Percentiles rank a stretch among this genome's conserved stretches.
phyloP scores from a whole-genome alignment of 2,888 invertebrate species.

The Lordiphosa fenestrarum region DNA sequence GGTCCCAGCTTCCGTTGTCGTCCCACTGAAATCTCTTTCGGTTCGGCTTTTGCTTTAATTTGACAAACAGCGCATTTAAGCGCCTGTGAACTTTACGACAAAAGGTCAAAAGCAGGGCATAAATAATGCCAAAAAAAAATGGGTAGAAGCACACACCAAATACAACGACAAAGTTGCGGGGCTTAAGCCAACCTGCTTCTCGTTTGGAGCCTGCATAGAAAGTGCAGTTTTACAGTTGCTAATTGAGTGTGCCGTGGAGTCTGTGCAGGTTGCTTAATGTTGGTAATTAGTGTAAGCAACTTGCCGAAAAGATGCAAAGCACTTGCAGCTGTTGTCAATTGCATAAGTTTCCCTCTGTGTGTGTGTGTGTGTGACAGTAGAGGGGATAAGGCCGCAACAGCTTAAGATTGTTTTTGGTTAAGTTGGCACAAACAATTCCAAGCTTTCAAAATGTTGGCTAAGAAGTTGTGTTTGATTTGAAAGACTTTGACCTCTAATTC shows the following conservation, averaged over 20 bases:
- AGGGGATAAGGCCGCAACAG: constrained; percentile 4
- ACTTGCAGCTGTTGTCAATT: constrained; percentile 49
- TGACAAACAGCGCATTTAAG: constrained; percentile 62
- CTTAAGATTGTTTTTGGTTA: no score
- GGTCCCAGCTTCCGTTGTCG: constrained; percentile 49
- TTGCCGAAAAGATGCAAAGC: constrained; percentile 36
- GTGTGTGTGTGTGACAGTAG: not conserved
- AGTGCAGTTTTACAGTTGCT: constrained; percentile 63
- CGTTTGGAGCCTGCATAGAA: constrained; percentile 26
- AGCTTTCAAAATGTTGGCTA: no score
- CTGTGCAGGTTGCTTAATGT: constrained; percentile 69
- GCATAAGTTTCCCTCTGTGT: constrained; percentile 9
- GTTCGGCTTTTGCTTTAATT: constrained; percentile 58
- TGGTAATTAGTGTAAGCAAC: constrained; percentile 58
- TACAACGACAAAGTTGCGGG: constrained; percentile 26
- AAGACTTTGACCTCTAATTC: no score
- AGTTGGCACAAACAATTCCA: no score
- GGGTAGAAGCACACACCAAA: constrained; percentile 4
- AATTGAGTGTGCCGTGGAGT: constrained; percentile 57
- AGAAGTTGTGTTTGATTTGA: no score
- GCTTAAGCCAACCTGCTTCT: constrained; percentile 11
- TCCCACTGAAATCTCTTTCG: constrained; percentile 31
- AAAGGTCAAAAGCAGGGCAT: constrained; percentile 56
- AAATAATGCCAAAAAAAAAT: constrained; percentile 42
- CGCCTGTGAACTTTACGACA: constrained; percentile 32